These are phyloP conservation scores for Vulpes vulpes DNA, from an alignment of 2,113 vertebrate species.

Conservation along the genomic window DNA sequence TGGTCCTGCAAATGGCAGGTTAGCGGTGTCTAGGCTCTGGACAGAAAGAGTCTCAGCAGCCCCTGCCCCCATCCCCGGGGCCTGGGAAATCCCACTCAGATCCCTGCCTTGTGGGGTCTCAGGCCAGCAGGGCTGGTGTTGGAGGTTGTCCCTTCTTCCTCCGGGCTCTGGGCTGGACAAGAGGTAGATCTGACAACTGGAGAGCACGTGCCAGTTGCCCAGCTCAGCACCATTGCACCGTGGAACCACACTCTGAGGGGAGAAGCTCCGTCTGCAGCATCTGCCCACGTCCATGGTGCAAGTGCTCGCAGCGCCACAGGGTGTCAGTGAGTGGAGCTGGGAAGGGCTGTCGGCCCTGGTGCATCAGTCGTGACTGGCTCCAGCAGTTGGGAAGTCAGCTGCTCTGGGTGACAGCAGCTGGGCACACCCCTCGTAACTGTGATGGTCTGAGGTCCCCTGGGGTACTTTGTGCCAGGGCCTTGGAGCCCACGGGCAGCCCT, in stretches of 20 bases:
- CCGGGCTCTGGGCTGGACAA: not conserved
- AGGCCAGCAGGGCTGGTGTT: not conserved
- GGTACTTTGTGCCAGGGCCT: not conserved
- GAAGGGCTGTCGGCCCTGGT: not conserved
- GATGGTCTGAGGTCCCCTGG: not conserved
- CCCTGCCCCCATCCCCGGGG: not conserved
- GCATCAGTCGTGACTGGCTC: not conserved
- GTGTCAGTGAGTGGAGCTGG: not conserved
- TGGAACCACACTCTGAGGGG: not conserved
- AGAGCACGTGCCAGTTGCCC: not conserved
- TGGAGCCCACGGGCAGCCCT: not conserved
- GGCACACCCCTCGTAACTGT: not conserved
- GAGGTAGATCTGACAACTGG: not conserved
- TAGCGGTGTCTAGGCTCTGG: not conserved
- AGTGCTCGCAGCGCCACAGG: not conserved
- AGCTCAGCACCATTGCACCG: not conserved
- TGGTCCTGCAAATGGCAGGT: too few relatives aligned
- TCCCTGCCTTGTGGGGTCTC: not conserved
- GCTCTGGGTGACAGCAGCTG: not conserved
- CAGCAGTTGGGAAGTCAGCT: not conserved
- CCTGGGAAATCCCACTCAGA: not conserved
- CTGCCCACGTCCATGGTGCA: not conserved
- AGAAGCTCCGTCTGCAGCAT: not conserved
- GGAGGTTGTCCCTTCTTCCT: not conserved
- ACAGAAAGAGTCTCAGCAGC: not conserved